phyloP scores from a whole-genome alignment of 2,113 vertebrate genomes.

The Opisthocomus hoazin region DNA sequence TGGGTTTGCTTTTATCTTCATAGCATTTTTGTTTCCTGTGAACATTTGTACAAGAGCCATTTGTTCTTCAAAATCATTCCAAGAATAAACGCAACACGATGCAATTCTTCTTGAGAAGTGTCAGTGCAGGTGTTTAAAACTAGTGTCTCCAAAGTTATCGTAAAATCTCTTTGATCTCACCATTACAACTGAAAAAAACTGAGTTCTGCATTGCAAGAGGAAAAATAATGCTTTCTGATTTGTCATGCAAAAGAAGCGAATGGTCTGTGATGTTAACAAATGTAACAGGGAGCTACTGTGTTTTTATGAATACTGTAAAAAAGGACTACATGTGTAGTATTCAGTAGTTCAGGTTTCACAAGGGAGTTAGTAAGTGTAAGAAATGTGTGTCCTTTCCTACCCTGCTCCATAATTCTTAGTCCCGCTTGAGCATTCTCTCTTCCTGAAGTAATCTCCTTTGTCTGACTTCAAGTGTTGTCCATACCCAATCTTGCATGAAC shows the following conservation, averaged over 20 bases:
- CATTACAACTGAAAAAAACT: neutral
- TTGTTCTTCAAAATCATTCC: neutral
- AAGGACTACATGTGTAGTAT: neutral
- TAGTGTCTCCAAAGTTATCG: neutral
- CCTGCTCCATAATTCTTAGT: neutral
- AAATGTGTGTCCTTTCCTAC: neutral
- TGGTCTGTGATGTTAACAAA: neutral
- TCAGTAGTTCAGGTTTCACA: neutral
- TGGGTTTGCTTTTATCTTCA: neutral
- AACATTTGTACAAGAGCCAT: neutral
- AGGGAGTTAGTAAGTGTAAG: neutral
- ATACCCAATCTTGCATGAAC: neutral
- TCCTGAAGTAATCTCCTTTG: neutral
- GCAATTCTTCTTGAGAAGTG: neutral
- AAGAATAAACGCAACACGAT: neutral
- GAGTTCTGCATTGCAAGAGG: neutral
- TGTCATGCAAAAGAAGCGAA: neutral
- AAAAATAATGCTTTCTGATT: neutral
- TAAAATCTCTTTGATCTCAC: neutral
- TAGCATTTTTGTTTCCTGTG: neutral
- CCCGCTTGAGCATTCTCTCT: neutral
- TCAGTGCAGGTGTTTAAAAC: neutral
- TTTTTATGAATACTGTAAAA: neutral
- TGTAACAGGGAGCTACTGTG: fast-evolving
- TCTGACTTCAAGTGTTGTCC: neutral